Conservation (phyloP, 1,140 invertebrate genomes). For the Megalopta genalis region DNA sequence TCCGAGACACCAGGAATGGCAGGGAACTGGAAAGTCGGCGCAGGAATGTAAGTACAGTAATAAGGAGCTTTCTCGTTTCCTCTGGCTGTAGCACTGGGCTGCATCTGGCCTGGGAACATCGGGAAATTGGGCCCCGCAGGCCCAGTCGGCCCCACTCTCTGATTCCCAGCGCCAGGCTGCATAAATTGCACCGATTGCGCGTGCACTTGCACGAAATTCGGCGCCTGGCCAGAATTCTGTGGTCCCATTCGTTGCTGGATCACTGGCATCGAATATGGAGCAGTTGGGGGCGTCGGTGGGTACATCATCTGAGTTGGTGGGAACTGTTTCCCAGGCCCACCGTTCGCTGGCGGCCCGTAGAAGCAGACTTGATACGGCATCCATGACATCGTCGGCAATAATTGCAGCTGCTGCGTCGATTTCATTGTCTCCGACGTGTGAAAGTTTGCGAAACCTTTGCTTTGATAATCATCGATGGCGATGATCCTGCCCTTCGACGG, state of each 20-base stretch:
- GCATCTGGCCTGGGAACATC: neutral
- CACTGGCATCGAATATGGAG: neutral
- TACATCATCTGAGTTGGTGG: neutral
- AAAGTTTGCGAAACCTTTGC: neutral
- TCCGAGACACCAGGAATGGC: constrained; percentile 45
- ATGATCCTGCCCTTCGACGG: neutral
- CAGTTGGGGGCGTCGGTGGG: constrained; percentile 19
- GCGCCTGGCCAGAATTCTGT: constrained; percentile 4
- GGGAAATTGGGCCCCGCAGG: constrained; percentile 12
- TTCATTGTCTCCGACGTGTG: constrained; percentile 56
- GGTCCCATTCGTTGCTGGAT: neutral
- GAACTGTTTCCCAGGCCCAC: neutral
- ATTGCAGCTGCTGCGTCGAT: constrained; percentile 55
- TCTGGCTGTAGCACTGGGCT: neutral
- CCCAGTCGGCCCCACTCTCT: neutral
- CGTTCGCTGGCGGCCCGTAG: constrained; percentile 23
- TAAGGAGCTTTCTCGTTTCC: constrained; percentile 19
- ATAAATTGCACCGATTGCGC: constrained; percentile 21
- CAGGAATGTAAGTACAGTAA: constrained; percentile 66
- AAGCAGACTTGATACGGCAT: constrained; percentile 57
- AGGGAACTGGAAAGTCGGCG: constrained; percentile 60
- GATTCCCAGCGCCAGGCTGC: neutral
- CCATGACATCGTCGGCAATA: constrained; percentile 45
- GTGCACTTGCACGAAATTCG: constrained; percentile 40
- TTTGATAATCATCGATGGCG: neutral